Percentiles rank a stretch among this genome's conserved stretches.
phyloP scores from a whole-genome alignment of 2,888 invertebrate species.

The Iphiclides podalirius region DNA sequence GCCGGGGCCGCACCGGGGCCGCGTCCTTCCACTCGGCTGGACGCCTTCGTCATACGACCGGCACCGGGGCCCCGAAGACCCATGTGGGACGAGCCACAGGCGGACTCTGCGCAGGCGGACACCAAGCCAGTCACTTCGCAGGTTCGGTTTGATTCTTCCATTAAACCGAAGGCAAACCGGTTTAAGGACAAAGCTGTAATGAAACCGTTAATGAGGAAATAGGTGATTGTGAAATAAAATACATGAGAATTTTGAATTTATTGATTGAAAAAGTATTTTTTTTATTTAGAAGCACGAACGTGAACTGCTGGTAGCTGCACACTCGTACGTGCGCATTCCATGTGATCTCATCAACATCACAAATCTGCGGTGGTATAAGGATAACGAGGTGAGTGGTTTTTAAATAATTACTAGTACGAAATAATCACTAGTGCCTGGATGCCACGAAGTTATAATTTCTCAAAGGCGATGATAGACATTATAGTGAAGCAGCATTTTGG shows the following conservation, averaged over 20 bases:
- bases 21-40: slow-evolving; percentile 60
- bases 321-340: slow-evolving; percentile 49
- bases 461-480: no score
- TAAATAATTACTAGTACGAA: no score
- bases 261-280: no score
- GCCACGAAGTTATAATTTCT: no score
- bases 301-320: slow-evolving; percentile 60
- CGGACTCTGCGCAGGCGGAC: slow-evolving; percentile 22
- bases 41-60: slow-evolving; percentile 68
- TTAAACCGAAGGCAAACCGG: no score
- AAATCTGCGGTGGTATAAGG: slow-evolving; percentile 63
- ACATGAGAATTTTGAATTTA: no score
- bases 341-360: slow-evolving; percentile 60
- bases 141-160: no score
- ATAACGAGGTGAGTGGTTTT: slow-evolving; percentile 59
- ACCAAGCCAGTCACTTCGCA: slow-evolving; percentile 12
- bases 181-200: no score
- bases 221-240: no score
- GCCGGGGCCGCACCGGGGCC: slow-evolving; percentile 66
- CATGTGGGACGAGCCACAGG: slow-evolving; percentile 35
- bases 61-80: slow-evolving; percentile 48
- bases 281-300: slow-evolving; percentile 39
- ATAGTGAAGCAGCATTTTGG: no score
- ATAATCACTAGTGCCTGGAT: no score
- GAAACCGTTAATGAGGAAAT: no score